Base-by-base conservation (phyloP, 1,140 invertebrate species). In the Caenorhabditis tropicalis region DNA sequence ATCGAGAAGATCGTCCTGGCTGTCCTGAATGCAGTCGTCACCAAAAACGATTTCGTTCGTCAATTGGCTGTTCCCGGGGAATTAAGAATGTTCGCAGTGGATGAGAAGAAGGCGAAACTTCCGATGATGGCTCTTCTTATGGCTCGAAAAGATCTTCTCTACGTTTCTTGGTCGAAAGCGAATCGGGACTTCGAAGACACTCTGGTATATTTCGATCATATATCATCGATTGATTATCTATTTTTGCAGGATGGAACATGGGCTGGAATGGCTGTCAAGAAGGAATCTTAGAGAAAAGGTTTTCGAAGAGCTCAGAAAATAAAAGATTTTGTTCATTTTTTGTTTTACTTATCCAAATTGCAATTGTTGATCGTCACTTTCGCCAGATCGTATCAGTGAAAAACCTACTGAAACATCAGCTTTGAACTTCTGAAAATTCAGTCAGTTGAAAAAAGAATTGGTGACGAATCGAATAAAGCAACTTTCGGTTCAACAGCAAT, bases 131-230 rank as follows among this genome's bases (percentile, higher is more conserved):
- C 65, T 43, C 65, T 74, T 74, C 15, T 74, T 16, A 74, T 74
- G 65, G 65, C 65, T 74, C 65, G 65, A 24, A 74, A 74, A n/a
- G 65, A 74, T 74, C 65, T 74, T 74, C 36, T 74, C 9, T 74
- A 74, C 24, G 65, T 74, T 1, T 43, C 65, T 24, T 74, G 65
- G 65, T 74, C 36, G 36, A 74, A 74, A 43, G 29, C 36, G 1
- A 74, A 74, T 43, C 33, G 65, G 4, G 65, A 74, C 7, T 19
- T 74, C 0, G 65, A 74, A n/a, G 43, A 74, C n/a, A 74, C 65
- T 43, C 27, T 74, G 65, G 58, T 65, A 19, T 0, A 10, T 36
- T 65, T 65, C 21, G 3, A 19, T 19, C 3, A 19, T 9, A 12
- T 58, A 12, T n/a, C 36, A n/a, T 33, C 19, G 4, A 9, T 58